Evolutionary conservation across 2,113 vertebrate species (phyloP), one percentile per base, ranked within the genome.

Genomic region (Gorsachius goisagi): DNA sequence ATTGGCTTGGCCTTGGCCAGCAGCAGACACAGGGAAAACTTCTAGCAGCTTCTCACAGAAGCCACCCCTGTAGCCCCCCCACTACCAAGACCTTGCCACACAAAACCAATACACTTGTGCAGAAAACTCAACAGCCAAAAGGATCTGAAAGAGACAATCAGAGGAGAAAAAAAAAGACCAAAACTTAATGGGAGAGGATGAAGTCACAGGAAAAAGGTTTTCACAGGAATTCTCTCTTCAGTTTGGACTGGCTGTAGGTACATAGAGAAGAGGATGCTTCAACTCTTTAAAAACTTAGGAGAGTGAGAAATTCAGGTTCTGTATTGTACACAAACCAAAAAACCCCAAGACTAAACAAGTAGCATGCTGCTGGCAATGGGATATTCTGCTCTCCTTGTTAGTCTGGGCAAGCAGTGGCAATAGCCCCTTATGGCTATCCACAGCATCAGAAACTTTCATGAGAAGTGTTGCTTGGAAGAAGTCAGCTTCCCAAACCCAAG

Each of bases 81-180:
- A n/a, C n/a, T n/a, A n/a, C n/a, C n/a, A n/a, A n/a, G n/a, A n/a
- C n/a, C n/a, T n/a, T n/a, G n/a, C n/a, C n/a, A n/a, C n/a, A n/a
- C n/a, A n/a, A n/a, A n/a, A n/a, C n/a, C n/a, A n/a, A n/a, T n/a
- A n/a, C n/a, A n/a, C n/a, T n/a, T n/a, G n/a, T n/a, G 72, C n/a
- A 90, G 83, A 93, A 92, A 93, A 12, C 37, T 90, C 79, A 95
- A 95, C 45, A 77, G 79, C 64, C 86, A 95, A 69, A 88, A 84
- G 68, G 67, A 95, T 92, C 85, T 95, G 86, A 93, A 94, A 96
- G 69, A 93, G 63, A 93, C 26, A 92, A 89, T 63, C 55, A 89
- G 88, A 92, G 28, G 45, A 63, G 5, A 5, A 22, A 49, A 41
- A 50, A 41, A 50, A 19, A 79, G 10, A 83, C 10, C 60, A 87